Evolutionary conservation across 2,797 vertebrate genomes (phyloP).

Genomic region (Hafferia zeledoni): DNA sequence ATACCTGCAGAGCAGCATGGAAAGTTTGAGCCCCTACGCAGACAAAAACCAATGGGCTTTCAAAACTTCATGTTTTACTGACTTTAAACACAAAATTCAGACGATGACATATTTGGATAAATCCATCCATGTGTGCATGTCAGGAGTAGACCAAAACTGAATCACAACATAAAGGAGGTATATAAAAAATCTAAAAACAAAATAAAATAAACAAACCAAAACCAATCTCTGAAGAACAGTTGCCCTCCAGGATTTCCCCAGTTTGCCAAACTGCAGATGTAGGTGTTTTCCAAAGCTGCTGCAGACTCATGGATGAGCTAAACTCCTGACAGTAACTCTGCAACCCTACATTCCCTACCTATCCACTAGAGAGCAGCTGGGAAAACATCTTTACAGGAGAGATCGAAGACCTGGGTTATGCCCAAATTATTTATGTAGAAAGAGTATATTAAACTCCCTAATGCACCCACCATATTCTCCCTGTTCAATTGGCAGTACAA

Average conservation of each 20-base stretch:
- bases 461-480: background rate
- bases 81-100: background rate
- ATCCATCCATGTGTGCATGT: rapidly evolving
- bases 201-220: background rate
- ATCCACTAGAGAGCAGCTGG: background rate
- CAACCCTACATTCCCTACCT: background rate
- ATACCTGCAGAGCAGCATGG: background rate
- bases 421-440: background rate
- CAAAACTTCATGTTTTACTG: background rate
- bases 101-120: background rate
- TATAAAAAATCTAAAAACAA: background rate
- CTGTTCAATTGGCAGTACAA: background rate
- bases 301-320: background rate
- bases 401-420: background rate
- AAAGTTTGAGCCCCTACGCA: background rate
- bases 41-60: background rate
- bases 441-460: background rate
- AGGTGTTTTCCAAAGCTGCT: background rate
- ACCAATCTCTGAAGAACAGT: background rate
- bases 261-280: background rate
- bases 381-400: background rate
- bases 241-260: background rate
- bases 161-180: background rate
- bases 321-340: background rate
- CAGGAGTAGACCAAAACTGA: background rate